Base-by-base conservation (phyloP, 2,113 vertebrate genomes). In the Kobus ellipsiprymnus region DNA sequence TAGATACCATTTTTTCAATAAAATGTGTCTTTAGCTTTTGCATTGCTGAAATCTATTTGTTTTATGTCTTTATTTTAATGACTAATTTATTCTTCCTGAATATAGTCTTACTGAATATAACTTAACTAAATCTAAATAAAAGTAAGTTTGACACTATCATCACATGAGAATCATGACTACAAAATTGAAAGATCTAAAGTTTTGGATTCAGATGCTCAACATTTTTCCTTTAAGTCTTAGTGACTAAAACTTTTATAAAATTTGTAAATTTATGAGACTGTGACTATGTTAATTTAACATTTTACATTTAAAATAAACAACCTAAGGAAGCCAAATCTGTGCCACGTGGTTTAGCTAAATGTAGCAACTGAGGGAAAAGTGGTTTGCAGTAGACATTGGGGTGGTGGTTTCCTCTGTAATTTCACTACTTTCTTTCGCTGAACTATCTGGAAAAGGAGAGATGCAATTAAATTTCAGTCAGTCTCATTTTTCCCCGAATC, bases 11-110 rank as follows among this genome's bases (percentile, higher is more conserved):
- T 88, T 29, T 97, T 97, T 74, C 94, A 95, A 93, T 77, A 95
- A 95, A 89, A 97, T 87, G 17, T 88, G 55, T 94, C 64, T 57
- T 95, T 78, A 96, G 36, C 7, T 11, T 93, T 95, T 90, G 60
- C 97, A 48, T 67, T 98, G 17, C 97, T 92, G 30, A 87, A 93
- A 95, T 94, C 91, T 54, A 93, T 98, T 80, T 91, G 88, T 95
- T 60, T 91, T 96, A 25, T 91, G 33, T 85, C 67, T 82, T 96
- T 40, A 60, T 84, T 94, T 92, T 93, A 91, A 86, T 93, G 48
- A 92, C 46, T 40, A 81, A 64, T 71, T 78, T 81, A 62, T 62
- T 94, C 59, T 52, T 67, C 12, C 40, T 91, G n/a, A 96, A 55
- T 83, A 80, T 64, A 93, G 59, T 60, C 59, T 7, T 82, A 36